Evolutionary conservation across 2,797 vertebrate species (phyloP).

Genomic region (Echeneis naucrates): DNA sequence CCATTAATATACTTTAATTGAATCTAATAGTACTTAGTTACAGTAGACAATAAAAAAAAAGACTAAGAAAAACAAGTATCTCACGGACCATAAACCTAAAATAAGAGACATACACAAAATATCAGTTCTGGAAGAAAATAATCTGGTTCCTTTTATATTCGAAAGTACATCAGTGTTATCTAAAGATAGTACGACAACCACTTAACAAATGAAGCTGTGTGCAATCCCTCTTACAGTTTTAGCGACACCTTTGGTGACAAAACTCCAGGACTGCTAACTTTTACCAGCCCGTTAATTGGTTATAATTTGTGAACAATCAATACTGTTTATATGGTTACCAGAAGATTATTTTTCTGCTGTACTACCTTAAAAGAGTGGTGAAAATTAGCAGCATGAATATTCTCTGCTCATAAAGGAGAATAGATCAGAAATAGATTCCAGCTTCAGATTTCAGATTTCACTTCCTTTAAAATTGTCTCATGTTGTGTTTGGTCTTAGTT

Average conservation of each 20-base stretch:
- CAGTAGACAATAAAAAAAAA: constrained; percentile 45
- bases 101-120: neutral
- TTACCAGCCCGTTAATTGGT: neutral
- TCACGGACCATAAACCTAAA: neutral
- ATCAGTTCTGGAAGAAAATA: neutral
- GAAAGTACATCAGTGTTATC: too few relatives aligned
- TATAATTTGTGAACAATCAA: neutral
- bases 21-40: constrained; percentile 64
- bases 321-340: constrained; percentile 17
- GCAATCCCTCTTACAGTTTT: neutral
- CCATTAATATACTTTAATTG: constrained; percentile 69
- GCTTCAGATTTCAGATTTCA: too few relatives aligned
- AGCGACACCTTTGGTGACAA: neutral
- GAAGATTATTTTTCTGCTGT: neutral
- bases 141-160: neutral
- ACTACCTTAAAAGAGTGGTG: neutral
- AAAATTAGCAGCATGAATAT: neutral
- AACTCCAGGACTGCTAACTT: neutral
- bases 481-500: neutral
- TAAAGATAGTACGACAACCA: neutral
- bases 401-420: neutral
- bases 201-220: neutral
- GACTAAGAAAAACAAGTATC: constrained; percentile 38
- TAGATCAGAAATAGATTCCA: too few relatives aligned
- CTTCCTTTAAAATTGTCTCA: neutral